phyloP scores from a whole-genome alignment of 2,888 invertebrate genomes.

The Mylabris sibirica region DNA sequence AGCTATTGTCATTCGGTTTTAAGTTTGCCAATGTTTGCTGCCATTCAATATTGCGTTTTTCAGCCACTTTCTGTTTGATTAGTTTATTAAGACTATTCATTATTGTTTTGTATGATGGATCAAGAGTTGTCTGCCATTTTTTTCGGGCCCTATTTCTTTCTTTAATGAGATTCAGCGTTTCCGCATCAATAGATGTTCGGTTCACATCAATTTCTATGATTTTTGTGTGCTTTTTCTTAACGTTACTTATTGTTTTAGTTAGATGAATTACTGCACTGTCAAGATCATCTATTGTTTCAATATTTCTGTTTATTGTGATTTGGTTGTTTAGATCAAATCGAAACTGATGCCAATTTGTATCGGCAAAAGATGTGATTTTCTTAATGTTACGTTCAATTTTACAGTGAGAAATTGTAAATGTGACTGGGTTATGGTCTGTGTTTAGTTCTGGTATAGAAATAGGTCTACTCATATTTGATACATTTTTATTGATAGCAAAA shows the following conservation, averaged over 20 bases:
- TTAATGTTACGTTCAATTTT: not conserved
- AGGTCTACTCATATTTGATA: not conserved
- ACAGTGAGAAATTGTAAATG: not conserved
- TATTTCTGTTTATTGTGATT: not conserved
- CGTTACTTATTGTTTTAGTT: not conserved
- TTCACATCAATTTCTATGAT: not conserved
- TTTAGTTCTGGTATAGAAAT: not conserved
- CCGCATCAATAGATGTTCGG: not conserved
- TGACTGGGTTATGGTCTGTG: not conserved
- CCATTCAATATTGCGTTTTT: not conserved
- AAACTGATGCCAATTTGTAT: not conserved
- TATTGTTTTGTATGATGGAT: not conserved
- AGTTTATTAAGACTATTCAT: not conserved
- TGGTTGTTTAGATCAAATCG: not conserved
- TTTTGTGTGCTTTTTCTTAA: not conserved
- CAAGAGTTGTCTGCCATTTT: not conserved
- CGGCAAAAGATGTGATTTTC: not conserved
- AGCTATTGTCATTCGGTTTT: not conserved
- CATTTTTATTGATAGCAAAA: not conserved
- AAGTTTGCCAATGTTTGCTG: not conserved
- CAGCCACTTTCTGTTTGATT: not conserved
- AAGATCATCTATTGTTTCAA: not conserved
- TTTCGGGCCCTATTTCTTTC: not conserved
- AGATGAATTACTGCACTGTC: not conserved
- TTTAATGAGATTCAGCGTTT: not conserved